Percentiles rank a stretch among this genome's conserved stretches.
phyloP scores from a whole-genome alignment of 2,797 vertebrate genomes.

The Poecilia picta region DNA sequence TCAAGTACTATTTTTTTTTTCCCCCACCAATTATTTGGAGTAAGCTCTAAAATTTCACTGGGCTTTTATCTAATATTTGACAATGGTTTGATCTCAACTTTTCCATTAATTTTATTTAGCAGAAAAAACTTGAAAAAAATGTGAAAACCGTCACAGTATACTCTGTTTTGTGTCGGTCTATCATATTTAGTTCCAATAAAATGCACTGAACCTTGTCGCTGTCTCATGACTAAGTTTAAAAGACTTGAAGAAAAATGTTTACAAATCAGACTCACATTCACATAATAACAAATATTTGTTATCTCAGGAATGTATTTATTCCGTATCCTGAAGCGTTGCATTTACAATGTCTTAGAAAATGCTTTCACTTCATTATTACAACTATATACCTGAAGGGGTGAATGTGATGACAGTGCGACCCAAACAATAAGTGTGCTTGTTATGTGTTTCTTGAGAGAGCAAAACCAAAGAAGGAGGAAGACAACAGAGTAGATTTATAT shows the following conservation, averaged over 20 bases:
- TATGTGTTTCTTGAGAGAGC: slow-evolving; percentile 68
- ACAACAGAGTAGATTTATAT: slow-evolving; percentile 17
- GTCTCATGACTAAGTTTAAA: not conserved
- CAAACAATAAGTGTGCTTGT: slow-evolving; percentile 57
- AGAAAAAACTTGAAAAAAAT: not conserved
- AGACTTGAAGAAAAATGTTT: not conserved
- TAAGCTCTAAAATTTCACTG: not conserved
- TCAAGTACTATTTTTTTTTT: not conserved
- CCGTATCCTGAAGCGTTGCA: slow-evolving; percentile 68
- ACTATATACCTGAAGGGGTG: slow-evolving; percentile 71
- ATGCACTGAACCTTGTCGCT: not conserved
- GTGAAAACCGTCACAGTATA: not conserved
- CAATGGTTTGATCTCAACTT: not conserved
- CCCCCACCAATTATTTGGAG: not conserved
- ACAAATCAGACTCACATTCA: not conserved
- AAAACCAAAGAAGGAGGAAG: slow-evolving; percentile 46
- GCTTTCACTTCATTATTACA: slow-evolving; percentile 65
- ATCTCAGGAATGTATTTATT: slow-evolving; percentile 60
- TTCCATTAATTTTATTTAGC: not conserved
- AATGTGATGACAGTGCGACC: slow-evolving; percentile 70
- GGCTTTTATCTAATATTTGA: not conserved
- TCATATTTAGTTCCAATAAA: not conserved
- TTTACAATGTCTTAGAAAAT: slow-evolving; percentile 60
- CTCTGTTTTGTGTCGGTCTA: not conserved
- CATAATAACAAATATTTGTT: not conserved